These are phyloP conservation scores for Pteruthius melanotis DNA, from an alignment of 2,113 vertebrate genomes.

Conservation along the genomic window DNA sequence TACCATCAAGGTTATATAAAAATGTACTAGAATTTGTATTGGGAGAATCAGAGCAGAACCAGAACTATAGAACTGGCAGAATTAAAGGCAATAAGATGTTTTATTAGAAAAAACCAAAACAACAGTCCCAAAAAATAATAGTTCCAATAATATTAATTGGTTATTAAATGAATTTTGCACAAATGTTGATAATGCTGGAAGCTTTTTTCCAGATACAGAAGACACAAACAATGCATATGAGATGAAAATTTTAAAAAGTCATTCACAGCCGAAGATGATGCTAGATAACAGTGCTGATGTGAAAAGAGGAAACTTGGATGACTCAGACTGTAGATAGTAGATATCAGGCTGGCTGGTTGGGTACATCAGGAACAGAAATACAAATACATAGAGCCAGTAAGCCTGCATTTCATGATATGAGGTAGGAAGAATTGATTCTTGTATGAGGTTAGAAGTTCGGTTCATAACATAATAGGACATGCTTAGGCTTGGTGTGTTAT, in stretches of 20 bases:
- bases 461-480: not conserved
- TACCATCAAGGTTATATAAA: not conserved
- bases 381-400: not conserved
- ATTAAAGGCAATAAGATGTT: not conserved
- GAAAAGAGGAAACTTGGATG: not conserved
- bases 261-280: not conserved
- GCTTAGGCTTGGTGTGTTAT: not conserved
- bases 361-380: not conserved
- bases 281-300: not conserved
- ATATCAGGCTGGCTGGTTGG: accelerated
- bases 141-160: not conserved
- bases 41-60: not conserved
- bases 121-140: not conserved
- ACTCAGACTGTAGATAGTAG: not conserved
- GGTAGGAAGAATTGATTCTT: not conserved
- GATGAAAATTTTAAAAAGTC: not conserved
- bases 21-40: not conserved
- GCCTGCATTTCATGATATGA: not conserved
- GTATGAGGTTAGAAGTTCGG: not conserved
- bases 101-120: not conserved
- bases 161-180: not conserved
- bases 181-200: not conserved
- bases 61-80: not conserved
- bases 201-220: not conserved
- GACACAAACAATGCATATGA: not conserved